A percentile compares a stretch with the other conserved stretches of the same genome.
These are phyloP conservation scores for Malacoraja senta DNA, from an alignment of 2,797 vertebrate genomes.

Conservation along the genomic window DNA sequence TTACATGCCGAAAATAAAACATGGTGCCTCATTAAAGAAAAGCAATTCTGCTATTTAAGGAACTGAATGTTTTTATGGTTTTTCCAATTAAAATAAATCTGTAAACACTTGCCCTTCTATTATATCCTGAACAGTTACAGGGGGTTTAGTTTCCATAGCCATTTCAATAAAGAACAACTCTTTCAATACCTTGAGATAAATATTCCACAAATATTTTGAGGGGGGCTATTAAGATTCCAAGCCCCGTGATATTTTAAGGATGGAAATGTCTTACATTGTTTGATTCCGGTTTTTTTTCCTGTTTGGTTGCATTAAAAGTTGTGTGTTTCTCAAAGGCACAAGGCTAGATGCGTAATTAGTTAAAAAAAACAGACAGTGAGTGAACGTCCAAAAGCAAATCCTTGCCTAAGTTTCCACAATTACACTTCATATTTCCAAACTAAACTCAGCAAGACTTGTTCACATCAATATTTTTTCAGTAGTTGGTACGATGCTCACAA, in stretches of 20 bases:
- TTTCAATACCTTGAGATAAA: background rate
- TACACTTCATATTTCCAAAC: background rate
- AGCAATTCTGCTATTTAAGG: background rate
- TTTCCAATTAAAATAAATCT: background rate
- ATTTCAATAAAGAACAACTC: background rate
- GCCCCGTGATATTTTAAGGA: background rate
- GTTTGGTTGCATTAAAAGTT: background rate
- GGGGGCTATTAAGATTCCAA: background rate
- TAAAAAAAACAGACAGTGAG: background rate
- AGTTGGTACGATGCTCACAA: no score
- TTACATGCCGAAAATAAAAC: no score
- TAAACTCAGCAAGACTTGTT: background rate
- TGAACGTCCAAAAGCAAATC: background rate
- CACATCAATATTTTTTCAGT: background rate
- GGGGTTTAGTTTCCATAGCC: background rate
- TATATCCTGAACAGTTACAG: background rate
- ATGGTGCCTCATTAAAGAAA: background rate
- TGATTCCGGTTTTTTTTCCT: background rate
- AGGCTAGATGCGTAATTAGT: background rate
- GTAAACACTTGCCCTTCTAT: background rate
- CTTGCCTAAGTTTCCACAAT: slow-evolving; percentile 28
- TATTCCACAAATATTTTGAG: background rate
- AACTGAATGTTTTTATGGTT: background rate
- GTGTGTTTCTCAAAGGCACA: background rate
- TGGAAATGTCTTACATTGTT: background rate